phyloP scores from a whole-genome alignment of 2,797 vertebrate genomes.

The Acipenser transmontanus region DNA sequence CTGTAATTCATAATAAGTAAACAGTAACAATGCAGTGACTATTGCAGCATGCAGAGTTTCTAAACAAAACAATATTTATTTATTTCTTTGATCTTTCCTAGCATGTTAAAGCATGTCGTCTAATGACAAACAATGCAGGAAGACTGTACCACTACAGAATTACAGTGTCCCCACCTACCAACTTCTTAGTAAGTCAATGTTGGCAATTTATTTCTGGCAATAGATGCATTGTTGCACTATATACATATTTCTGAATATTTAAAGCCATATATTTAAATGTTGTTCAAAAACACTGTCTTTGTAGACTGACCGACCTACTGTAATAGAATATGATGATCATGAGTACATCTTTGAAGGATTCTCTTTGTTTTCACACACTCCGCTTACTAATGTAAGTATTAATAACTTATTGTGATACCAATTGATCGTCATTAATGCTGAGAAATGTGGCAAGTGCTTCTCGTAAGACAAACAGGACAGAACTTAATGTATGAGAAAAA shows the following conservation, averaged over 20 bases:
- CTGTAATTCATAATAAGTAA: too few species aligned
- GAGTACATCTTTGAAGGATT: constrained; percentile 99
- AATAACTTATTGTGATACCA: background rate
- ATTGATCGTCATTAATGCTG: background rate
- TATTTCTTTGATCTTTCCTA: constrained; percentile 35
- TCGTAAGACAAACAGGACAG: too few species aligned
- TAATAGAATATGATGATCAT: constrained; percentile 96
- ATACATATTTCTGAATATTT: too few species aligned
- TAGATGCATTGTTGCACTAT: background rate
- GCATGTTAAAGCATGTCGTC: constrained; percentile 79
- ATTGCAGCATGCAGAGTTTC: too few species aligned
- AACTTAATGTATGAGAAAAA: too few species aligned
- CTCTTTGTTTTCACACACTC: constrained; percentile 90
- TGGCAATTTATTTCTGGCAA: background rate
- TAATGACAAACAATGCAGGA: constrained; percentile 92
- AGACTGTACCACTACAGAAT: constrained; percentile 93
- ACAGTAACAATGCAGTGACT: too few species aligned
- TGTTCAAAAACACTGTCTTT: constrained; percentile 30
- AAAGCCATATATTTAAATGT: background rate
- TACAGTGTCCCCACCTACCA: constrained; percentile 94
- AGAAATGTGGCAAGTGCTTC: too few species aligned
- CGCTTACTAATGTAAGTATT: constrained; percentile 79
- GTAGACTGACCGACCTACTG: constrained; percentile 92
- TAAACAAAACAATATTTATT: background rate
- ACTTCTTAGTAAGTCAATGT: constrained; percentile 81